Conservation (phyloP, 1,140 invertebrate species). For the Aphelinus certus region DNA sequence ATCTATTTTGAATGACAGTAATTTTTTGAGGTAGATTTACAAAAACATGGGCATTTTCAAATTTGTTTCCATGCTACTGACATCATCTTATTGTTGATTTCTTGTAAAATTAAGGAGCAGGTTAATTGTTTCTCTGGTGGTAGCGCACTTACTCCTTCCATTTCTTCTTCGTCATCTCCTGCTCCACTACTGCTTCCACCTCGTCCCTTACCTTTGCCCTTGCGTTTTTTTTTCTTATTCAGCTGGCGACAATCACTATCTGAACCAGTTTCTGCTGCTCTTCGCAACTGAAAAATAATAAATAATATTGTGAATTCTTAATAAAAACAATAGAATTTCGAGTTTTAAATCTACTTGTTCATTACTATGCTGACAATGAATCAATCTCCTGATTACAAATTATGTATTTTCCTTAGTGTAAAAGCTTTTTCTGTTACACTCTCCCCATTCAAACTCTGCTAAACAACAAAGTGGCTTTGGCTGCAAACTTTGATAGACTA, state of each 20-base stretch:
- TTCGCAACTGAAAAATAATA: slow-evolving; percentile 59
- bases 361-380: no score
- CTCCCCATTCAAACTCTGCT: no score
- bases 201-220: slow-evolving; percentile 66
- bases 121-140: slow-evolving; percentile 68
- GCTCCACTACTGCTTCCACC: slow-evolving; percentile 58
- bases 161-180: slow-evolving; percentile 69
- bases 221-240: slow-evolving; percentile 63
- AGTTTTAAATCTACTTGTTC: no score
- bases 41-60: slow-evolving; percentile 46
- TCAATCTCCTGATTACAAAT: no score
- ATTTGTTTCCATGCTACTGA: slow-evolving; percentile 75
- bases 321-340: not conserved
- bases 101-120: slow-evolving; percentile 74
- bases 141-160: slow-evolving; percentile 65
- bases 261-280: slow-evolving; percentile 63
- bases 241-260: slow-evolving; percentile 64
- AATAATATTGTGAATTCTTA: not conserved
- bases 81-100: slow-evolving; percentile 77
- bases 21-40: not conserved
- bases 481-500: no score
- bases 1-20: not conserved
- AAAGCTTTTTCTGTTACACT: no score
- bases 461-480: no score
- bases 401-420: no score